Evolutionary conservation across 2,888 invertebrate genomes (phyloP), one percentile per base, ranked within the genome.

Genomic region (Leptinotarsa juncta): DNA sequence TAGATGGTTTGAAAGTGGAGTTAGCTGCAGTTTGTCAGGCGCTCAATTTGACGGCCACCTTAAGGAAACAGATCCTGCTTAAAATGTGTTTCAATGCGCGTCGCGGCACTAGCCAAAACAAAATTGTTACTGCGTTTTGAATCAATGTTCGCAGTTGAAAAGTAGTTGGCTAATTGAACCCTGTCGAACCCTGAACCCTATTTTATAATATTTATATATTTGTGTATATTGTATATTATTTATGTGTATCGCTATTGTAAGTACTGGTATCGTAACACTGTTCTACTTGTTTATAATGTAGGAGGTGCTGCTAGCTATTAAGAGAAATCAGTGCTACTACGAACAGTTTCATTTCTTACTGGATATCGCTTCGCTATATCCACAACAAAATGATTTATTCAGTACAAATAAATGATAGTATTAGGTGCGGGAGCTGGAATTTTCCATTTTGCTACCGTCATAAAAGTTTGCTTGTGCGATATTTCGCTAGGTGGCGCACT

Each of bases 211-310:
- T 62, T 62, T 62, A 62, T 62, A 62, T 62, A 62, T 62, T 62
- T 62, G 32, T 62, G 62, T 62, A 62, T 62, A 62, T 62, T 62
- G 62, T 62, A 62, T 62, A 62, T 62, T 62, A 62, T 62, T 62
- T 42, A 62, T 32, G 7, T 42, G n/a, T 62, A 62, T 62, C n/a
- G 62, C 2, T 42, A 62, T 20, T 62, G 62, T 62, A 32, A 14
- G 42, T 42, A 32, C 62, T n/a, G 18, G n/a, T 2, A 62, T 62
- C 18, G 62, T 62, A 32, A 62, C 20, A 23, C 57, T 57, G 57
- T 57, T 57, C 57, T 57, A 57, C 57, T 62, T 62, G 62, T 62
- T 32, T 62, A 62, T 62, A 62, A 42, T 32, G 26, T 42, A 42
- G 18, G 62, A 32, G n/a, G 32, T 62, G 32, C 42, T 62, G 32